Evolutionary conservation across 2,888 invertebrate species (phyloP).

Genomic region (Bruchidius siliquastri): DNA sequence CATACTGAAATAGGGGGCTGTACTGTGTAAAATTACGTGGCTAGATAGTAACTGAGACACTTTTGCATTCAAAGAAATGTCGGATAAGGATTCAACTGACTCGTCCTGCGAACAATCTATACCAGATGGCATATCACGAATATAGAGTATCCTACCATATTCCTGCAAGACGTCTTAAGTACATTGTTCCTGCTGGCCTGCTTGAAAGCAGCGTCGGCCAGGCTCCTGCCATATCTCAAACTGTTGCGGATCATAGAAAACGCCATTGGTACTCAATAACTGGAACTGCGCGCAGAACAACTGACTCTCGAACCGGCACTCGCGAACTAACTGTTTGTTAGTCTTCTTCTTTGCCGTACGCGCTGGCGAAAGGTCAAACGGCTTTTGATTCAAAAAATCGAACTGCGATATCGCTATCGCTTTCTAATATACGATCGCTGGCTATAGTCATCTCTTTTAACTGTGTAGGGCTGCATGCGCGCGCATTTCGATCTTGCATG

Average conservation of each 20-base stretch:
- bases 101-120: neutral
- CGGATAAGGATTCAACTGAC: too few species aligned
- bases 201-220: slow-evolving; percentile 39
- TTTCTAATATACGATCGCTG: neutral
- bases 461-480: neutral
- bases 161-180: neutral
- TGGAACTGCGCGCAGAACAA: neutral
- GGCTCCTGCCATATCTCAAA: slow-evolving; percentile 41
- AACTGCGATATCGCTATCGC: neutral
- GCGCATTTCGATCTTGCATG: neutral
- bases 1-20: too few species aligned
- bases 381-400: neutral
- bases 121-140: neutral
- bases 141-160: neutral
- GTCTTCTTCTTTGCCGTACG: neutral
- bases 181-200: neutral
- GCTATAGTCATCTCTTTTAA: neutral
- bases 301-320: neutral
- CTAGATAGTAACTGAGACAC: too few species aligned
- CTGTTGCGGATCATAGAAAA: slow-evolving; percentile 48
- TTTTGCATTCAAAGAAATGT: too few species aligned
- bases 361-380: neutral
- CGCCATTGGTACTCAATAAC: slow-evolving; percentile 41
- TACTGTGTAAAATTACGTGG: too few species aligned
- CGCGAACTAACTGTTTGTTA: neutral